Conservation (phyloP, 1,140 invertebrate genomes). For the Tigriopus japonicus region DNA sequence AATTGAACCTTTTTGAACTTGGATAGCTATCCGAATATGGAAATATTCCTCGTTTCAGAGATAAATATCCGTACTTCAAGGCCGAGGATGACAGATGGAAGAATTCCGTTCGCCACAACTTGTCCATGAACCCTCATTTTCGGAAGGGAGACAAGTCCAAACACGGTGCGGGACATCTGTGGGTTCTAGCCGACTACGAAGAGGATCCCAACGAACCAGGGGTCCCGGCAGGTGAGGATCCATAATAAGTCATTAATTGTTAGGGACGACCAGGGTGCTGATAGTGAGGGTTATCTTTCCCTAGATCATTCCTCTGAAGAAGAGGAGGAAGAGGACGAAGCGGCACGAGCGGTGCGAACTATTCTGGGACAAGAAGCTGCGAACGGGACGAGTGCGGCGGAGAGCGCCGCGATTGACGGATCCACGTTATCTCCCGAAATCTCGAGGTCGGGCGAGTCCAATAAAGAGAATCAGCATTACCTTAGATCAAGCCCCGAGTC, state of each 20-base stretch:
- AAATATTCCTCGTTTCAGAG: background rate
- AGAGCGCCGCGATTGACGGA: background rate
- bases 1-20: too few species aligned
- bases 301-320: background rate
- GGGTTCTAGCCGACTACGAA: slow-evolving; percentile 11
- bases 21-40: too few species aligned
- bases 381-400: background rate
- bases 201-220: background rate
- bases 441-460: background rate
- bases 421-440: background rate
- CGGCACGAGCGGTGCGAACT: slow-evolving; percentile 2
- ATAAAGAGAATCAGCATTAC: background rate
- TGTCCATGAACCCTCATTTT: slow-evolving; percentile 38
- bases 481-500: background rate
- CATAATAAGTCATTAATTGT: background rate
- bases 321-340: slow-evolving; percentile 10
- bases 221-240: background rate
- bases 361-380: background rate
- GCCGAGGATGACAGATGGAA: slow-evolving; percentile 31
- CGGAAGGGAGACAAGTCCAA: slow-evolving; percentile 28
- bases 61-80: slow-evolving; percentile 11
- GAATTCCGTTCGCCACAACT: slow-evolving; percentile 42
- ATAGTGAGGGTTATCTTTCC: too few species aligned
- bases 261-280: background rate
- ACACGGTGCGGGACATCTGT: slow-evolving; percentile 13